These are phyloP conservation scores for Cosmia pyralina DNA, from an alignment of 2,888 invertebrate genomes.

Conservation along the genomic window DNA sequence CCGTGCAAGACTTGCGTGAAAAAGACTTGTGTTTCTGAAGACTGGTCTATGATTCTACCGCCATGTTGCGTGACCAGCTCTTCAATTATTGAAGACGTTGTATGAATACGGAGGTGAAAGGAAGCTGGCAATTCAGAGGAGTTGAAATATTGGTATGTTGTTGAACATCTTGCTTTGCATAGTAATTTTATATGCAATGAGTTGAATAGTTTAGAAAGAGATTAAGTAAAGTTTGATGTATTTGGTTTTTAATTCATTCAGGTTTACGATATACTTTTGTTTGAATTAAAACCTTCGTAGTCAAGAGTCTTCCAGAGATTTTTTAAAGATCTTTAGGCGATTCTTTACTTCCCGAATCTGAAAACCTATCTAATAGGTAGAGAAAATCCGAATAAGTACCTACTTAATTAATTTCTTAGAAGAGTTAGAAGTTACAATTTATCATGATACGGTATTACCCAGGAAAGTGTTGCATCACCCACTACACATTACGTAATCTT, in stretches of 20 bases:
- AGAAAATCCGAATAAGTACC: neutral
- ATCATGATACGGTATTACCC: neutral
- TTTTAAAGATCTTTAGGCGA: neutral
- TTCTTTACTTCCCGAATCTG: neutral
- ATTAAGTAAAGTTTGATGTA: neutral
- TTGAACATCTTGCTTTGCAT: slow-evolving; percentile 22
- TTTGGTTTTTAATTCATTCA: neutral
- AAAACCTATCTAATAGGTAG: neutral
- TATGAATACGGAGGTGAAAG: slow-evolving; percentile 41
- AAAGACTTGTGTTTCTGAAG: slow-evolving; percentile 5
- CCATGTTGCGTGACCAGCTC: slow-evolving; percentile 34
- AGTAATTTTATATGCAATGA: slow-evolving; percentile 6
- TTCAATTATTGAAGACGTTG: slow-evolving; percentile 4
- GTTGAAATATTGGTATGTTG: slow-evolving; percentile 24
- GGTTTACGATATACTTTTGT: neutral
- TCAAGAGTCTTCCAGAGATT: neutral
- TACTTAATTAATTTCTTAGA: neutral
- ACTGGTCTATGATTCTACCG: slow-evolving; percentile 4
- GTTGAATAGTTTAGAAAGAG: slow-evolving; percentile 7
- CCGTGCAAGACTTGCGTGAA: neutral
- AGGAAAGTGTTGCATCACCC: neutral
- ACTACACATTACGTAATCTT: neutral
- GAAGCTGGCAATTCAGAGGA: slow-evolving; percentile 12
- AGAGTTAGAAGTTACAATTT: slow-evolving; percentile 1
- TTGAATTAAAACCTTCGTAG: neutral